phyloP scores from a whole-genome alignment of 1,140 invertebrate species.

The Trissolcus basalis region DNA sequence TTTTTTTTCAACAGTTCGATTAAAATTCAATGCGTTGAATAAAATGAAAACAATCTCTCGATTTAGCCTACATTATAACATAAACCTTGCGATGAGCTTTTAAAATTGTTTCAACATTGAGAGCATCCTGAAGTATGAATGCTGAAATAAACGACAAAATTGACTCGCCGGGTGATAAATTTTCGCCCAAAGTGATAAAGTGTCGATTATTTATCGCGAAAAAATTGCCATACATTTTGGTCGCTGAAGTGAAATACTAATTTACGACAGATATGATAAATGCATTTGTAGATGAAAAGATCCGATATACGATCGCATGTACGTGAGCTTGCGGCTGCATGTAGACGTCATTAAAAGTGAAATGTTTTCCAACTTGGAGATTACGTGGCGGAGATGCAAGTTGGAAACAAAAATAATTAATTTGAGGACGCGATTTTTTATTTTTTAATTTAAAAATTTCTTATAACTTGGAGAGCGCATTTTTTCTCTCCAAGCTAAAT shows the following conservation, averaged over 20 bases:
- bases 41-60: background rate
- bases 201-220: constrained; percentile 53
- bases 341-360: constrained; percentile 51
- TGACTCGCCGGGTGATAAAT: constrained; percentile 44
- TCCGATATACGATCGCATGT: constrained; percentile 14
- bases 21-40: background rate
- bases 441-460: too few relatives aligned
- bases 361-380: constrained; percentile 48
- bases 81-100: background rate
- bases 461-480: too few relatives aligned
- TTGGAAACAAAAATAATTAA: constrained; percentile 49
- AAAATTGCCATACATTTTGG: constrained; percentile 53
- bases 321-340: constrained; percentile 6
- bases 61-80: background rate
- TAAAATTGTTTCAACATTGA: background rate
- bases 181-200: constrained; percentile 48
- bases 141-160: constrained; percentile 50
- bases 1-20: background rate
- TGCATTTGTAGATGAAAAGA: constrained; percentile 53
- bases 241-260: constrained; percentile 52
- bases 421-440: background rate
- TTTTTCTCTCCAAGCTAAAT: too few relatives aligned
- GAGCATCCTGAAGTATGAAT: constrained; percentile 1
- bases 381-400: constrained; percentile 38
- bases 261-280: constrained; percentile 57